Conservation (phyloP, 2,113 vertebrate genomes). For the Nycticorax nycticorax region DNA sequence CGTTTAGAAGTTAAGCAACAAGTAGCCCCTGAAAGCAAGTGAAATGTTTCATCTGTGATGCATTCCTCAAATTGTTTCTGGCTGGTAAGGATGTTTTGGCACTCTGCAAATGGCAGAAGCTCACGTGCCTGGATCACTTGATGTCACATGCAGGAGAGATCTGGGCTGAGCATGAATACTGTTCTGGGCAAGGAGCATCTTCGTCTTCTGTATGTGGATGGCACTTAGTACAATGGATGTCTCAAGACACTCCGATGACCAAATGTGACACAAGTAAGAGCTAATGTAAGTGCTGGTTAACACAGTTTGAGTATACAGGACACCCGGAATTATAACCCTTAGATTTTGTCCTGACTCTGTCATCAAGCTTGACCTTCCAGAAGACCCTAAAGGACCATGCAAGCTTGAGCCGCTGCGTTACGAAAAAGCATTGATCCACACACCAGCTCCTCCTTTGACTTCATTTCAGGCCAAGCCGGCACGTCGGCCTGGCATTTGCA, state of each 20-base stretch:
- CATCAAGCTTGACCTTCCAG: neutral
- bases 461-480: neutral
- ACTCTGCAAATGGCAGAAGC: neutral
- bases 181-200: accelerated
- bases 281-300: accelerated
- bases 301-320: neutral
- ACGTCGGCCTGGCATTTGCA: accelerated
- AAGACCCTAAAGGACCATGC: neutral
- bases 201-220: neutral
- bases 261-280: neutral
- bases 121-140: neutral
- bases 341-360: neutral
- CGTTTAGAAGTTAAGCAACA: neutral
- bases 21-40: neutral
- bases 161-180: neutral
- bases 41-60: neutral
- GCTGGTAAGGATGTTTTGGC: neutral
- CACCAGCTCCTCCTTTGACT: neutral
- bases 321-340: neutral
- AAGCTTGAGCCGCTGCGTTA: neutral
- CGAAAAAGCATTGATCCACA: accelerated
- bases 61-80: neutral
- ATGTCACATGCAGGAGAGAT: neutral
- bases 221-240: neutral
- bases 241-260: neutral